phyloP scores from a whole-genome alignment of 37 sponge, comb jelly and placozoan species.

The Axinella damicornis region DNA sequence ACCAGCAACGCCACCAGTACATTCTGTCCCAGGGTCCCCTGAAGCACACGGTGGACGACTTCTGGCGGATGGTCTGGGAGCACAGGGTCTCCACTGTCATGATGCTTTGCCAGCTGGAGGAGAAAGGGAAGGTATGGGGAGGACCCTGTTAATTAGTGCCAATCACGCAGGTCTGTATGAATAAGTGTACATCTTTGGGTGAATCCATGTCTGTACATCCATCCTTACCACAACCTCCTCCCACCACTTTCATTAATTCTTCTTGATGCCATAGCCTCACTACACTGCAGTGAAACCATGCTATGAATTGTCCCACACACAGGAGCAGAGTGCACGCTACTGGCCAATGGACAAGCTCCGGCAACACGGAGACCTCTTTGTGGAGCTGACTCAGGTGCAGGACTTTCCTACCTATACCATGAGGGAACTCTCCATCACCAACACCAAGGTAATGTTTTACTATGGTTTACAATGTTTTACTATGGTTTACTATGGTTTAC shows the following conservation, averaged over 20 bases:
- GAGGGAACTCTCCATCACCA: conserved; percentile 74
- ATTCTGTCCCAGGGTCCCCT: conserved; percentile 85
- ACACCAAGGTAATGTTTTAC: conserved; percentile 56
- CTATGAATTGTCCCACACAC: no score
- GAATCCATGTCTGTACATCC: background rate
- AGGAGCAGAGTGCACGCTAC: conserved; percentile 75
- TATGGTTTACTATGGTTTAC: no score
- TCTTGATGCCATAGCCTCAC: no score
- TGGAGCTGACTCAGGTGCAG: conserved; percentile 47
- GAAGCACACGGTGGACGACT: conserved; percentile 78
- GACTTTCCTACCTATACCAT: conserved; percentile 49
- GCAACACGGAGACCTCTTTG: conserved; percentile 78
- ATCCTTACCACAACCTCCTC: background rate
- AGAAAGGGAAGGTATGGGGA: conserved; percentile 53
- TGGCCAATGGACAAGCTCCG: conserved; percentile 73
- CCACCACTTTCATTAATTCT: no score
- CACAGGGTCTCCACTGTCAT: conserved; percentile 71
- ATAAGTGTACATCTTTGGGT: background rate
- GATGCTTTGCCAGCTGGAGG: conserved; percentile 77
- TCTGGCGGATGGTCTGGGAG: conserved; percentile 95
- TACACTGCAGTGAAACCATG: no score
- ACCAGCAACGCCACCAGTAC: conserved; percentile 75
- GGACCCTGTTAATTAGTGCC: no score
- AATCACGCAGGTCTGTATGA: no score
- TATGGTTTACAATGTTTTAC: no score